Conservation (phyloP, 2,888 invertebrate genomes). For the Eupithecia tripunctaria region DNA sequence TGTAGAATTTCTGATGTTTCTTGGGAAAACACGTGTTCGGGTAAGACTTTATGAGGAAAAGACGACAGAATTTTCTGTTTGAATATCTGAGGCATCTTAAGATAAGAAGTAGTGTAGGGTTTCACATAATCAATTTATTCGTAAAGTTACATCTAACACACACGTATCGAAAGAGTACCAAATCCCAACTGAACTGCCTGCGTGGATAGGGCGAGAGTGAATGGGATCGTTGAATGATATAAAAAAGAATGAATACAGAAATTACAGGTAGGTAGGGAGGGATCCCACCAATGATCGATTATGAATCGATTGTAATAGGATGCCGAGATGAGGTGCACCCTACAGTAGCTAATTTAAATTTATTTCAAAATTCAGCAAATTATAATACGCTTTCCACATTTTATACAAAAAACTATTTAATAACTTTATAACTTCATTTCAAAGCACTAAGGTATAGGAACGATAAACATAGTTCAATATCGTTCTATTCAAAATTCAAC, state of each 20-base stretch:
- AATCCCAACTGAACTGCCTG: too few species aligned
- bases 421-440: background rate
- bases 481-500: background rate
- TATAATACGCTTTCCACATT: background rate
- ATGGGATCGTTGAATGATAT: too few species aligned
- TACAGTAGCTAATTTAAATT: background rate
- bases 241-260: too few species aligned
- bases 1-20: conserved; percentile 12
- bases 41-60: conserved; percentile 11
- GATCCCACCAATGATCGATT: too few species aligned
- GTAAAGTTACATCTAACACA: too few species aligned
- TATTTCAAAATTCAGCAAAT: background rate
- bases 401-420: background rate
- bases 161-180: too few species aligned
- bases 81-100: background rate
- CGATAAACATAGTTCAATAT: background rate
- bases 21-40: conserved; percentile 16
- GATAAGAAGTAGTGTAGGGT: background rate
- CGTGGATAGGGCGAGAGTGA: too few species aligned
- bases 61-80: background rate
- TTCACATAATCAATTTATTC: too few species aligned
- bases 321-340: too few species aligned
- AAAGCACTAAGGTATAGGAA: background rate
- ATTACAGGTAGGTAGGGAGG: too few species aligned
- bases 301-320: too few species aligned